Base-by-base conservation (phyloP, 1,140 invertebrate species). In the Pogonomyrmex californicus region DNA sequence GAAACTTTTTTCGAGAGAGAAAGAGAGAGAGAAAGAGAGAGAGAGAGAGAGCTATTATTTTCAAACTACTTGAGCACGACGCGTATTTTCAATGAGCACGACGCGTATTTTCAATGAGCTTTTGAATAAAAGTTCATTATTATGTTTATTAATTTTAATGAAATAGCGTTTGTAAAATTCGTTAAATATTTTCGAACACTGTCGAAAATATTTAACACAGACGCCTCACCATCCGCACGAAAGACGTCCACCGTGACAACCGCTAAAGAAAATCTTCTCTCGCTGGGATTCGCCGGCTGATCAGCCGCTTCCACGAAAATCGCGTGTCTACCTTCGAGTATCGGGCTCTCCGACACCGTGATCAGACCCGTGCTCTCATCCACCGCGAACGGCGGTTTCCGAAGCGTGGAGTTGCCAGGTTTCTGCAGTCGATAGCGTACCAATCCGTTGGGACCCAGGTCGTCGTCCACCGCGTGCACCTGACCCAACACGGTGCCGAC, bases 261-360 rank as follows among this genome's bases (percentile, higher is more conserved):
- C n/a, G 98, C 98, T 51, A 98, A 93, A 1, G 98, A 97, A 89
- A 97, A 97, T 92, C 98, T 94, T 85, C 97, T 96, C 94, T 98
- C 98, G 62, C 97, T 98, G 0, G 97, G 97, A 95, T 98, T 98
- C 0, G 96, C 95, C 2, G 97, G 97, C 89, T 97, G 97, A 95
- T 98, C 98, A 1, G 97, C 96, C 4, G 98, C 98, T 95, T 98
- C 98, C 23, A 98, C 96, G 86, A 98, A 98, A 4, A 98, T 95
- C 0, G 97, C 97, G 92, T 98, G 97, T 88, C 97, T 96, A 12
- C 97, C 97, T 70, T 97, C 96, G 7, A 96, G 92, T 17, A 97
- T 92, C 0, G 97, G 96, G 0, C 96, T 96, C 79, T 98, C 97
- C 2, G 96, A 96, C 5, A 98, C 96, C n/a, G 95, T 96, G 5